Conservation (phyloP, 2,888 invertebrate genomes). For the Strigamia maritima region DNA sequence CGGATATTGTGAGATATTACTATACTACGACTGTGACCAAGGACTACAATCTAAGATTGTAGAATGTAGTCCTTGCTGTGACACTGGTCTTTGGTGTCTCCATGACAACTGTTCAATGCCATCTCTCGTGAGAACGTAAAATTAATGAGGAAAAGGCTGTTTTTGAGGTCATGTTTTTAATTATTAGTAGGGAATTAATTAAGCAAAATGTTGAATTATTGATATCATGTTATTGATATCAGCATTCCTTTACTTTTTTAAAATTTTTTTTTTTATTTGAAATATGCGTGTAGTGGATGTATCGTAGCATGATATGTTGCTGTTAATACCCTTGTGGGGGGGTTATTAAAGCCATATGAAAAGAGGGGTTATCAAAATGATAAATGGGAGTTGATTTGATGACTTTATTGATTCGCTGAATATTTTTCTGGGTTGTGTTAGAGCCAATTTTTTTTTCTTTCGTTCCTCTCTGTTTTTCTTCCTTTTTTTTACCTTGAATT, state of each 20-base stretch:
- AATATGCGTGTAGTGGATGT: neutral
- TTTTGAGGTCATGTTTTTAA: neutral
- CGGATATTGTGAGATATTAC: neutral
- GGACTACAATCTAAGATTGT: no score
- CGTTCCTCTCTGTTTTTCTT: neutral
- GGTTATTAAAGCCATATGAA: neutral
- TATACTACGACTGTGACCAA: neutral
- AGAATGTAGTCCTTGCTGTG: no score
- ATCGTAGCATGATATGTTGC: neutral
- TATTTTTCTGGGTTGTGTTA: neutral
- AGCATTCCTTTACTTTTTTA: neutral
- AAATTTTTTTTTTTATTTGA: neutral
- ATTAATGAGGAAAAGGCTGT: slow-evolving; percentile 12
- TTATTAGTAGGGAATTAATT: neutral
- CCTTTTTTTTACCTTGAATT: neutral
- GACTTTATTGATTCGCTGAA: slow-evolving; percentile 22
- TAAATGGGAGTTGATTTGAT: slow-evolving; percentile 25
- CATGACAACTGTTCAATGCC: slow-evolving; percentile 14
- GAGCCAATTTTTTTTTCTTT: neutral
- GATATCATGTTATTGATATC: no score
- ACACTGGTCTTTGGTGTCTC: slow-evolving; percentile 14
- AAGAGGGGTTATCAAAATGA: neutral
- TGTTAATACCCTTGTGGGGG: neutral
- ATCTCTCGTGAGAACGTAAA: neutral
- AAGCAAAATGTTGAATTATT: neutral